phyloP scores from a whole-genome alignment of 2,113 vertebrate genomes.

The Dasyornis broadbenti region DNA sequence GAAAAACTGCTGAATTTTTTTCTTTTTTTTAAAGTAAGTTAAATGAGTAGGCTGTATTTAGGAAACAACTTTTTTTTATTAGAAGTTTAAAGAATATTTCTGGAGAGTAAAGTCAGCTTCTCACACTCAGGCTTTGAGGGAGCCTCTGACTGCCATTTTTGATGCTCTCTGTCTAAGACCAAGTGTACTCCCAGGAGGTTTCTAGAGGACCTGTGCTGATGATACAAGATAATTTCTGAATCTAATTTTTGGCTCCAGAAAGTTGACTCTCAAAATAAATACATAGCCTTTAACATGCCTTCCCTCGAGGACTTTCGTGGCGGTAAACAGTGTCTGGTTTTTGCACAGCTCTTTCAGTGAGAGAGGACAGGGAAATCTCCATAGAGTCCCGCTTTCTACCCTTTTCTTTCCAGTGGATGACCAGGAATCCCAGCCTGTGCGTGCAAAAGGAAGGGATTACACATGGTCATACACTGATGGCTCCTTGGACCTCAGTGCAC shows the following conservation, averaged over 20 bases:
- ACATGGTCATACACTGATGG: accelerated
- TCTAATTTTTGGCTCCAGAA: not conserved
- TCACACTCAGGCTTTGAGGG: not conserved
- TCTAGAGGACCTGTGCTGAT: not conserved
- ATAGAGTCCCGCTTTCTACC: not conserved
- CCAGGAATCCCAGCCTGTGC: not conserved
- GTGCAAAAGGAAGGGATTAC: not conserved
- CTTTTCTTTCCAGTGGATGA: not conserved
- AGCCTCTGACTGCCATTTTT: not conserved
- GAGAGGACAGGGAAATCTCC: not conserved
- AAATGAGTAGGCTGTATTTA: not conserved
- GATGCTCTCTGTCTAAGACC: not conserved
- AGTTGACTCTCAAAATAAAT: not conserved
- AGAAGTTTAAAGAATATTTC: not conserved
- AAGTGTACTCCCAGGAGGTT: not conserved
- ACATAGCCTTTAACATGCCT: not conserved
- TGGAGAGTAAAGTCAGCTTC: not conserved
- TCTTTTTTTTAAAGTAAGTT: not conserved
- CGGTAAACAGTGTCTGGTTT: not conserved
- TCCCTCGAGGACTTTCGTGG: not conserved
- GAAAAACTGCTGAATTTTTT: not conserved
- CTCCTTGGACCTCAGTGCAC: not conserved
- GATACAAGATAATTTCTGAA: not conserved
- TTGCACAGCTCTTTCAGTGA: not conserved
- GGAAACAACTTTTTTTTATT: not conserved